phyloP scores from a whole-genome alignment of 1,140 invertebrate species.

The Gryon sp. region DNA sequence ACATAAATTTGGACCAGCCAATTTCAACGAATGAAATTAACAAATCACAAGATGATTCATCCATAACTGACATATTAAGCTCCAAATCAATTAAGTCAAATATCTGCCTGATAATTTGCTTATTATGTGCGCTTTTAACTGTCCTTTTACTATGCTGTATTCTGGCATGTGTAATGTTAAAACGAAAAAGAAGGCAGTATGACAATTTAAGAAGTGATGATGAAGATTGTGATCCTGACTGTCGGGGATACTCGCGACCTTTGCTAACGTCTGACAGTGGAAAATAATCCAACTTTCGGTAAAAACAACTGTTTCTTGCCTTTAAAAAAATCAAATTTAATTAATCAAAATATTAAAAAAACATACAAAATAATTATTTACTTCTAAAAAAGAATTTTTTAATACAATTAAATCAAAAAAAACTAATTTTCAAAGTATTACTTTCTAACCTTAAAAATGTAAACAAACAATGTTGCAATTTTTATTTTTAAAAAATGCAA shows the following conservation, averaged over 20 bases:
- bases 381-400: background rate
- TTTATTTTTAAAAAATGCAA: background rate
- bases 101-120: constrained; percentile 57
- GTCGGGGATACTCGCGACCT: constrained; percentile 67
- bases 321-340: no score
- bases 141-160: constrained; percentile 70
- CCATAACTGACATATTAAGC: background rate
- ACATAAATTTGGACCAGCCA: background rate
- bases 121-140: constrained; percentile 35
- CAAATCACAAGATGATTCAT: background rate
- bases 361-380: background rate
- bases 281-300: constrained; percentile 33
- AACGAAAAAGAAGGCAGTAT: constrained; percentile 65
- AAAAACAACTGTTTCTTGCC: background rate
- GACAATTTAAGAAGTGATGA: constrained; percentile 61
- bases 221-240: constrained; percentile 67
- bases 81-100: constrained; percentile 6
- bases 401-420: background rate
- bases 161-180: constrained; percentile 63
- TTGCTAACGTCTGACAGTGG: constrained; percentile 65
- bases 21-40: background rate
- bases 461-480: constrained; percentile 1
- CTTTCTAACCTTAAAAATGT: constrained; percentile 5
- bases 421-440: background rate
- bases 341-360: constrained; percentile 1